Percentiles rank a stretch among this genome's conserved stretches.
Conservation (phyloP, 2,797 vertebrate genomes). For the Danio jaintianensis region DNA sequence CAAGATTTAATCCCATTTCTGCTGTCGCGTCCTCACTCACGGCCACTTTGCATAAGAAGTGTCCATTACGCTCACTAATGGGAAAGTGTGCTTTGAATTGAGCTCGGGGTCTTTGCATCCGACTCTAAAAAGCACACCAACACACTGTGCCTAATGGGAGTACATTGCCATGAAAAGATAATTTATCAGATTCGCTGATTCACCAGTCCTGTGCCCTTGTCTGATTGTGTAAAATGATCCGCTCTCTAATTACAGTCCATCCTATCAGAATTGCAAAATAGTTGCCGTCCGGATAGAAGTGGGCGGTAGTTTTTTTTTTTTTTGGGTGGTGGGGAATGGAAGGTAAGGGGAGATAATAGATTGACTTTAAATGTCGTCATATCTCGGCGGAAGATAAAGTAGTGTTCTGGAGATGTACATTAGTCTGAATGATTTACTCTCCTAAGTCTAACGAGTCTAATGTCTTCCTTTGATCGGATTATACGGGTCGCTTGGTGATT, state of each 20-base stretch:
- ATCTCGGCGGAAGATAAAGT: conserved; percentile 53
- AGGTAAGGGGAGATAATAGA: conserved; percentile 55
- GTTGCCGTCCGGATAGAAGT: conserved; percentile 35
- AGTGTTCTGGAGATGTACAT: conserved; percentile 44
- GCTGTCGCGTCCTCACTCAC: conserved; percentile 57
- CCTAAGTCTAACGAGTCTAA: conserved; percentile 40
- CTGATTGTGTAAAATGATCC: conserved; percentile 72
- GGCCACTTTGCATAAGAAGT: conserved; percentile 67
- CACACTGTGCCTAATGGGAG: conserved; percentile 55
- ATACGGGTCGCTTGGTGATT: conserved; percentile 27
- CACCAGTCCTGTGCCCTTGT: conserved; percentile 80
- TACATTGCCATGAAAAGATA: conserved; percentile 69
- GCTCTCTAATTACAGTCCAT: conserved; percentile 62
- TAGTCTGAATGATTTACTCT: conserved; percentile 58
- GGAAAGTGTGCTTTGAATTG: conserved; percentile 65
- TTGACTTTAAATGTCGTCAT: conserved; percentile 59
- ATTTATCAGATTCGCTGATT: conserved; percentile 81
- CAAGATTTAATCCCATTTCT: conserved; percentile 66
- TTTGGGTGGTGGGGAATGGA: not conserved
- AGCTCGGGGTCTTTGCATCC: conserved; percentile 65
- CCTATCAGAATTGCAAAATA: conserved; percentile 64
- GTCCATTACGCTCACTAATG: conserved; percentile 74
- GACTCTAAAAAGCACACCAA: conserved; percentile 58
- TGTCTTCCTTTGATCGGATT: conserved; percentile 50
- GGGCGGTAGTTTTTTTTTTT: conserved; percentile 1